phyloP scores from a whole-genome alignment of 2,888 invertebrate genomes.

The Emmelina monodactyla region DNA sequence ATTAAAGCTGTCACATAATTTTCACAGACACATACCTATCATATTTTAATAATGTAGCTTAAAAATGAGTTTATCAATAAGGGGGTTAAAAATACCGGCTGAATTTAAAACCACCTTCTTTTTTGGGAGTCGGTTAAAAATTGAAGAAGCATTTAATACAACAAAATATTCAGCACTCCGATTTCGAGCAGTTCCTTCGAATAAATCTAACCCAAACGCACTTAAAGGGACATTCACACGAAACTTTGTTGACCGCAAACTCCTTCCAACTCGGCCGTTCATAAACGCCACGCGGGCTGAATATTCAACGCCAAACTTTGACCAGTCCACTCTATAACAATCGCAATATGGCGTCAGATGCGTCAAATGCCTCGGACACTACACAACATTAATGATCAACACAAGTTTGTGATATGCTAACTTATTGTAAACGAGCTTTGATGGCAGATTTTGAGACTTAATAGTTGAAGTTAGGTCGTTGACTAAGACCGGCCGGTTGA shows the following conservation, averaged over 20 bases:
- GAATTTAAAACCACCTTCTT: no score
- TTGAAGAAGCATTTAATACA: no score
- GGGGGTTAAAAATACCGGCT: no score
- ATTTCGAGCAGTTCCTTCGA: no score
- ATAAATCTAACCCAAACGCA: conserved; percentile 45
- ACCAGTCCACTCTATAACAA: conserved; percentile 35
- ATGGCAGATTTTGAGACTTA: conserved; percentile 50
- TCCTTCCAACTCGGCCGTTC: conserved; percentile 35
- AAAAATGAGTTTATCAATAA: no score
- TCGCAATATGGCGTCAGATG: conserved; percentile 60
- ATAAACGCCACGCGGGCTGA: conserved; percentile 48
- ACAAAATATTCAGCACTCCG: no score
- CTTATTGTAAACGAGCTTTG: conserved; percentile 54
- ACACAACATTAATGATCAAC: conserved; percentile 56
- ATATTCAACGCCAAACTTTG: conserved; percentile 62
- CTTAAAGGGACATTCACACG: conserved; percentile 38
- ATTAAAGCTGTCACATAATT: no score
- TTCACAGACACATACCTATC: no score
- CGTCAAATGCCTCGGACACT: conserved; percentile 46
- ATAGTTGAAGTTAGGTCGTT: no score
- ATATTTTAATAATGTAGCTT: no score
- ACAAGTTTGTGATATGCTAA: conserved; percentile 46
- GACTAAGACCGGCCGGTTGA: conserved; percentile 29
- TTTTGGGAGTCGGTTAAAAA: no score
- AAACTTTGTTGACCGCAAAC: conserved; percentile 49